Evolutionary conservation across 2,888 invertebrate genomes (phyloP).

Genomic region (Scelioninae gen. 1): DNA sequence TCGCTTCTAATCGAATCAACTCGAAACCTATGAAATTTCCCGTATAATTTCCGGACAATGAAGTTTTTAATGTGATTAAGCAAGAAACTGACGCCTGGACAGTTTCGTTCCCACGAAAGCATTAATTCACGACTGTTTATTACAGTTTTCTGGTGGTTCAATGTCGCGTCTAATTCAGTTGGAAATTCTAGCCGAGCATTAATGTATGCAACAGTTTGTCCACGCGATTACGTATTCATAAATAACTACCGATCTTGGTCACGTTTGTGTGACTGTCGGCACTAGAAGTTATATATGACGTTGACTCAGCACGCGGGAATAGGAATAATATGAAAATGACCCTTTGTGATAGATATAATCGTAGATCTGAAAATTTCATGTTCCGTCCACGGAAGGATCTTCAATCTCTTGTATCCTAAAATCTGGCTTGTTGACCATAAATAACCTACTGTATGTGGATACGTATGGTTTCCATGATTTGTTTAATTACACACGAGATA

Average conservation of each 20-base stretch:
- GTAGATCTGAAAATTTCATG: slow-evolving; percentile 46
- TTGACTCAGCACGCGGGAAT: slow-evolving; percentile 40
- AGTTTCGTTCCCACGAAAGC: slow-evolving; percentile 39
- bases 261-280: slow-evolving; percentile 50
- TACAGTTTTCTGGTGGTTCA: slow-evolving; percentile 36
- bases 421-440: slow-evolving; percentile 44
- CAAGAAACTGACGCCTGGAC: not conserved
- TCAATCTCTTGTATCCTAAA: slow-evolving; percentile 42
- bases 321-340: slow-evolving; percentile 65
- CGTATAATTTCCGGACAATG: slow-evolving; percentile 34
- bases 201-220: slow-evolving; percentile 62
- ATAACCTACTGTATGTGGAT: slow-evolving; percentile 20
- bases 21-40: slow-evolving; percentile 48
- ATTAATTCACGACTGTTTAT: slow-evolving; percentile 16
- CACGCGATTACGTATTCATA: slow-evolving; percentile 60
- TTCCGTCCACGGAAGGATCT: slow-evolving; percentile 30
- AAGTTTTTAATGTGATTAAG: slow-evolving; percentile 51
- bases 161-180: slow-evolving; percentile 50
- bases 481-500: slow-evolving; percentile 30
- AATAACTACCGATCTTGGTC: slow-evolving; percentile 66
- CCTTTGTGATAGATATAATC: slow-evolving; percentile 59
- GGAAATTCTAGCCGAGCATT: slow-evolving; percentile 44
- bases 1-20: slow-evolving; percentile 41
- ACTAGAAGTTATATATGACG: slow-evolving; percentile 55
- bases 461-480: slow-evolving; percentile 15